Conservation (phyloP, 2,113 vertebrate genomes). For the Carettochelys insculpta region DNA sequence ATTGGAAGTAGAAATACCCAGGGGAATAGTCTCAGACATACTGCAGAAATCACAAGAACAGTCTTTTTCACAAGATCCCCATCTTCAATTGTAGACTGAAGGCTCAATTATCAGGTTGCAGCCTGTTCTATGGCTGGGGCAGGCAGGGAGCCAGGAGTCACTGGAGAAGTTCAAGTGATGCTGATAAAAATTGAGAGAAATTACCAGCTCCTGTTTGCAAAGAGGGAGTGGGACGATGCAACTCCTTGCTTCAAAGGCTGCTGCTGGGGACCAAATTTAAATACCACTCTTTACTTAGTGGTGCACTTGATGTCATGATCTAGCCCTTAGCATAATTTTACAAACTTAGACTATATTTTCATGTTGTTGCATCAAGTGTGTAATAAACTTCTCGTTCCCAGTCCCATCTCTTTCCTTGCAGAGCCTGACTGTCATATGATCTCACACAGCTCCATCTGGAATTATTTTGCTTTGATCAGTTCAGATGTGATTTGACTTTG, state of each 20-base stretch:
- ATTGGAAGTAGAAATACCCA: not conserved
- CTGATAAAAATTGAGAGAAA: not conserved
- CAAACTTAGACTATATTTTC: not conserved
- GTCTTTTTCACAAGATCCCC: not conserved
- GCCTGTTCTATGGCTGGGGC: not conserved
- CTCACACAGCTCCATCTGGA: not conserved
- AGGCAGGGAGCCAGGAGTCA: not conserved
- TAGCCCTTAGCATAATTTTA: not conserved
- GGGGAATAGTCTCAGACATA: not conserved
- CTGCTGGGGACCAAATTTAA: not conserved
- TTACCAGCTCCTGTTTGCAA: not conserved
- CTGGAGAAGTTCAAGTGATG: not conserved
- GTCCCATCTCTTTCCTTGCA: fast-evolving
- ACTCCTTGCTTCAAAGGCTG: not conserved
- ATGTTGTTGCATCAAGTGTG: not conserved
- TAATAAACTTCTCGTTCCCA: not conserved
- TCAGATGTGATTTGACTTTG: not conserved
- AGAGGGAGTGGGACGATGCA: not conserved
- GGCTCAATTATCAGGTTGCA: not conserved
- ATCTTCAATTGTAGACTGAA: not conserved
- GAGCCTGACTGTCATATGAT: not conserved
- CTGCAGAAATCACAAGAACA: not conserved
- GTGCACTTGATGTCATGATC: not conserved
- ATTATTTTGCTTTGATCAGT: not conserved
- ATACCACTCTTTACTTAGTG: fast-evolving